Percentiles rank a stretch among this genome's conserved stretches.
phyloP scores from a whole-genome alignment of 2,888 invertebrate genomes.

The Aromia moschata region DNA sequence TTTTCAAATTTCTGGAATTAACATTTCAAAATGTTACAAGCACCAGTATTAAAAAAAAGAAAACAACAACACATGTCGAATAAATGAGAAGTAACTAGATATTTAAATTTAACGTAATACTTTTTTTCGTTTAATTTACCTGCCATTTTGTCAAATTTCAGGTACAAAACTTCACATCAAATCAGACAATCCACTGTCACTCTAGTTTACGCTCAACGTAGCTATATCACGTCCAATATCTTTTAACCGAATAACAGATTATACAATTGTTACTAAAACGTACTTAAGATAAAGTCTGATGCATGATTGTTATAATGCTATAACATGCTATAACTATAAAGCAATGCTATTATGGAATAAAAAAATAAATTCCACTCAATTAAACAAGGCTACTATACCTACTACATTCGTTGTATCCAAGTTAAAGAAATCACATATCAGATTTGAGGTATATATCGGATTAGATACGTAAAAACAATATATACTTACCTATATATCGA shows the following conservation, averaged over 20 bases:
- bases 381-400: no score
- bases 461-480: no score
- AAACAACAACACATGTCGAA: no score
- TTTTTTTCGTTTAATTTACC: conserved; percentile 3
- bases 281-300: conserved; percentile 3
- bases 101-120: no score
- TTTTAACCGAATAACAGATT: conserved; percentile 1
- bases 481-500: no score
- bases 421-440: no score
- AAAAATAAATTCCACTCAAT: neutral
- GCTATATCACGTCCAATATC: conserved; percentile 6
- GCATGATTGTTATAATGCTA: conserved; percentile 2
- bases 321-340: no score
- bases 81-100: neutral
- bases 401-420: no score
- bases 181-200: neutral
- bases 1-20: no score
- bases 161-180: neutral
- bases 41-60: no score
- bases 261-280: conserved; percentile 15
- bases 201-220: neutral
- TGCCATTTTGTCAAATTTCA: conserved; percentile 2
- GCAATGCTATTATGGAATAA: neutral
- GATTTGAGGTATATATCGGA: no score
- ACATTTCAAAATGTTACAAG: no score